phyloP scores from a whole-genome alignment of 2,113 vertebrate genomes.

The Albula goreensis region DNA sequence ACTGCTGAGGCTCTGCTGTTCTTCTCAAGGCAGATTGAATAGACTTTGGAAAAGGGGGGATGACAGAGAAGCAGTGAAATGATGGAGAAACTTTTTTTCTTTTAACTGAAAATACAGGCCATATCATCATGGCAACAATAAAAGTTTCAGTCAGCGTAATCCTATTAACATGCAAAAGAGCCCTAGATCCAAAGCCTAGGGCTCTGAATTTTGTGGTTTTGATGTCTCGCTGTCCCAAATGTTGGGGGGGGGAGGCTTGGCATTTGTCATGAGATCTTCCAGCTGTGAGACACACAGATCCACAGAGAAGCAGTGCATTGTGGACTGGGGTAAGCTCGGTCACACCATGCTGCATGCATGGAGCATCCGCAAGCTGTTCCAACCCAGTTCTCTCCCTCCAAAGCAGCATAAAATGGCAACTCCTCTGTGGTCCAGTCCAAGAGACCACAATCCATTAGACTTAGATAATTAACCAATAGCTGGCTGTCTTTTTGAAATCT shows the following conservation, averaged over 20 bases:
- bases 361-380: too few species aligned
- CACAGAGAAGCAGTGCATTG: background rate
- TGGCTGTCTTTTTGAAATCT: background rate
- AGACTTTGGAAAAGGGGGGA: too few species aligned
- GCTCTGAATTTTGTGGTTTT: slow-evolving; percentile 52
- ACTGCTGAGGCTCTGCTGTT: too few species aligned
- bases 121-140: slow-evolving; percentile 69
- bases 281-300: slow-evolving; percentile 20
- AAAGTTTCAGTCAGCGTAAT: slow-evolving; percentile 66
- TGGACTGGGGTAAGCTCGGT: background rate
- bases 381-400: background rate
- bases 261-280: slow-evolving; percentile 25
- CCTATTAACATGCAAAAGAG: slow-evolving; percentile 70
- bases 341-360: too few species aligned
- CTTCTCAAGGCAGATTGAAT: too few species aligned
- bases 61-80: slow-evolving; percentile 40
- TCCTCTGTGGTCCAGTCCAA: slow-evolving; percentile 4
- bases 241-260: slow-evolving; percentile 10
- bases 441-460: background rate
- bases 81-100: slow-evolving; percentile 41
- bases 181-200: slow-evolving; percentile 63
- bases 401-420: background rate
- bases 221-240: slow-evolving; percentile 30
- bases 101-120: slow-evolving; percentile 52
- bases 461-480: background rate